These are phyloP conservation scores for Tenthredo distinguenda DNA, from an alignment of 2,888 invertebrate genomes.

Conservation along the genomic window DNA sequence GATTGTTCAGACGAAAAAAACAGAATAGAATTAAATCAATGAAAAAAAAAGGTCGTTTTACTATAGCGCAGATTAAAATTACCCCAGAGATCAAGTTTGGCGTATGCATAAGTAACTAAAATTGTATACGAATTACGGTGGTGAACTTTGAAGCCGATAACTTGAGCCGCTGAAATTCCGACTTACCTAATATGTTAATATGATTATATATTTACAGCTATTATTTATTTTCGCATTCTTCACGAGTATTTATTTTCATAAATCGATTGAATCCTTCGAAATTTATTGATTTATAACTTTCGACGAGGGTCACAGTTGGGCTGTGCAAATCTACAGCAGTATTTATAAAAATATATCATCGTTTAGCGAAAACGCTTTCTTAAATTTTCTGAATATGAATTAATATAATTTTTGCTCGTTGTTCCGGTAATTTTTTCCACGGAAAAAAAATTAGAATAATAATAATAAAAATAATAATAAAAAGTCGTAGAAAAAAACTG, in stretches of 20 bases:
- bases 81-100: neutral
- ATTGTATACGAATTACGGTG: neutral
- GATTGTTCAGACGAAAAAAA: neutral
- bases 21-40: neutral
- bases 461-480: neutral
- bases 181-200: neutral
- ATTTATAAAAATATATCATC: no score
- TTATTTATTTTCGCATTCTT: neutral
- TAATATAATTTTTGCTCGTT: no score
- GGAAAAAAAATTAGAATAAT: no score
- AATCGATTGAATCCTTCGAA: neutral
- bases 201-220: neutral
- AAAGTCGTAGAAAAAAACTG: no score
- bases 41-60: neutral
- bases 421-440: neutral
- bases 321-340: no score
- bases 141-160: slow-evolving; percentile 4
- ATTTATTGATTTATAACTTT: neutral
- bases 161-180: neutral
- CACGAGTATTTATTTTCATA: neutral
- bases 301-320: neutral
- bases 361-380: no score
- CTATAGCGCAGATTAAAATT: slow-evolving; percentile 2
- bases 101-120: neutral
- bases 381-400: no score